Conservation (phyloP, 2,888 invertebrate species). For the Sericinus montela region DNA sequence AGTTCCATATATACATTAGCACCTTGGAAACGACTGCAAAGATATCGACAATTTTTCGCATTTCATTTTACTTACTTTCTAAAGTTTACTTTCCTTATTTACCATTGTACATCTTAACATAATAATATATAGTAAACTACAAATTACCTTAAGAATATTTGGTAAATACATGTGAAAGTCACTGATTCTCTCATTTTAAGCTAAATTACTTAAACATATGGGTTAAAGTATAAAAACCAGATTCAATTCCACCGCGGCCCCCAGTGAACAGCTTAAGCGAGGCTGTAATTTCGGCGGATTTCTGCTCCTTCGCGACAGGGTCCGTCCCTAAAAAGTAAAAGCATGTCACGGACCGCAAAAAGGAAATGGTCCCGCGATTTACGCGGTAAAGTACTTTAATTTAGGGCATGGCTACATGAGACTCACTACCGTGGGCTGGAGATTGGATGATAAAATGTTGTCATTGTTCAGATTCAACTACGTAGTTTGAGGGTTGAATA, state of each 20-base stretch:
- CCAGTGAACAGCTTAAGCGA: slow-evolving; percentile 27
- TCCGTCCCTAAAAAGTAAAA: slow-evolving; percentile 50
- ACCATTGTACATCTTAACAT: no score
- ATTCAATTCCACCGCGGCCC: slow-evolving; percentile 21
- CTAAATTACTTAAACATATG: background rate
- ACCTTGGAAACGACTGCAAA: no score
- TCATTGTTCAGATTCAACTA: background rate
- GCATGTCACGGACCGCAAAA: slow-evolving; percentile 30
- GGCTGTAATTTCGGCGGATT: slow-evolving; percentile 41
- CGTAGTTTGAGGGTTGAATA: background rate
- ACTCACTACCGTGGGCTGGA: background rate
- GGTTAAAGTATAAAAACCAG: slow-evolving; percentile 25
- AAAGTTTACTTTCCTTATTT: no score
- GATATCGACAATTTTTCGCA: no score
- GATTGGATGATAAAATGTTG: slow-evolving; percentile 3
- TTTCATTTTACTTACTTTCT: no score
- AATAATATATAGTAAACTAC: no score
- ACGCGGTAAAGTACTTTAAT: slow-evolving; percentile 37
- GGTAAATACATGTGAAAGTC: no score
- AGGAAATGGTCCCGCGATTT: slow-evolving; percentile 38
- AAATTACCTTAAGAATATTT: no score
- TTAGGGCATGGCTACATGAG: slow-evolving; percentile 23
- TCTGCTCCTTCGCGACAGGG: slow-evolving; percentile 34
- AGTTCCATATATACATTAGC: no score
- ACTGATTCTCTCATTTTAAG: no score